Evolutionary conservation across 2,113 vertebrate species (phyloP), one percentile per base, ranked within the genome.

Genomic region (Alosa alosa): DNA sequence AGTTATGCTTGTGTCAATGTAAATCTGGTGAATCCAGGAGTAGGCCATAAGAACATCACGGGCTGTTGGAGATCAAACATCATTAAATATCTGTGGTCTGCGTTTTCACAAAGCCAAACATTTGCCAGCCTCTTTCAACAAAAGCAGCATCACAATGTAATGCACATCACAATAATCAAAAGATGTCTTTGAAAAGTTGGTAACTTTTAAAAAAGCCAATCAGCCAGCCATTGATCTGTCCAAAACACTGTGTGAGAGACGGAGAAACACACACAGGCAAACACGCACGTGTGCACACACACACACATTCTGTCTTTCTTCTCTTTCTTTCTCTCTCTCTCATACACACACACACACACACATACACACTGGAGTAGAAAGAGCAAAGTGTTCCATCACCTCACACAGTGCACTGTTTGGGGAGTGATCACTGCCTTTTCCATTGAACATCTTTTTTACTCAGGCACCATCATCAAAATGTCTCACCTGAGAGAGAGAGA

Each of bases 401-500:
- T 68, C 31, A 31, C 8, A n/a, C 25, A 31, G 68, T 75, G 31
- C 68, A 36, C 68, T 75, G 9, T 75, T 75, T 75, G 10, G 68
- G 2, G 64, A 39, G 31, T 78, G 72, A 78, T 78, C 36, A 11
- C 10, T 39, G 31, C 68, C 6, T n/a, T 64, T n/a, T 64, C 18
- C 57, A 75, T 39, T 75, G 0, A 15, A 75, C 68, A 75, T 75
- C 31, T 75, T 36, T 72, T 72, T 72, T 8, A 72, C 64, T 25
- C 64, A 31, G 25, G 64, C 64, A n/a, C 25, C 64, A 72, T 72
- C 64, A 72, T 72, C 64, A 25, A 72, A 72, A 72, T 72, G 25
- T 31, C n/a, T 72, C 9, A 31, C 64, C 64, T 72, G 78, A 81
- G 78, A 44, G 44, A 81, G 44, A 81, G 44, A 81, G 13, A 81